Base-by-base conservation (phyloP, 2,888 invertebrate species). In the Ophion ventricosus region DNA sequence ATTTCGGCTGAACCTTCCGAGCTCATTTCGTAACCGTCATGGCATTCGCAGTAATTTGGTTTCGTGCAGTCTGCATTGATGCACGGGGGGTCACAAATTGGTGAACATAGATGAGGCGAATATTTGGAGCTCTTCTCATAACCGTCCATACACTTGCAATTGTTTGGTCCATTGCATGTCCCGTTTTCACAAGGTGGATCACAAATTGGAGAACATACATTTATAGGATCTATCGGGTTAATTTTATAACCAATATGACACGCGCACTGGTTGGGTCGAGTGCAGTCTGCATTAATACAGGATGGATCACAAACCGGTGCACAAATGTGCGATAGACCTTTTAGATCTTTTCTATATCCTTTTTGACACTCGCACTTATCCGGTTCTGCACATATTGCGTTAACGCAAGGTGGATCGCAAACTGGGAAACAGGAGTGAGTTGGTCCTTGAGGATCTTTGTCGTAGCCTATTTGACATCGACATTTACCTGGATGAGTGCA, bases 21-120 rank as follows among this genome's bases (percentile, higher is more conserved):
- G 29, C 63, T 29, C 43, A 35, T 64, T 35, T 64, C 43, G 29
- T 82, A 78, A 56, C 67, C 63, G 7, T 66, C 10, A 29, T 69
- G 29, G 43, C 82, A 82, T 54, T 78, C 29, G 25, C 82, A 82
- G 4, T 73, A 11, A 26, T 73, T 56, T 4, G 79, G 79, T 72
- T 14, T 3, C 1, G 72, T 72, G 56, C 79, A 79, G n/a, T 63
- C 56, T 10, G 25, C 70, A 40, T 79, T 72, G 17, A 72, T 54
- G n/a, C 78, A 78, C 4, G 69, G 54, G 7, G 63, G 70, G n/a
- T 78, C 54, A 59, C 78, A 78, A 61, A 77, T 20, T 20, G 77
- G 69, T 23, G 59, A 69, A 49, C 77, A 77, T 11, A 69, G 20
- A 7, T 77, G 25, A 11, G 43, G 14, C 2, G 74, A 11, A 17